phyloP scores from a whole-genome alignment of 2,113 vertebrate species.

The Corythornis madagascariensis region DNA sequence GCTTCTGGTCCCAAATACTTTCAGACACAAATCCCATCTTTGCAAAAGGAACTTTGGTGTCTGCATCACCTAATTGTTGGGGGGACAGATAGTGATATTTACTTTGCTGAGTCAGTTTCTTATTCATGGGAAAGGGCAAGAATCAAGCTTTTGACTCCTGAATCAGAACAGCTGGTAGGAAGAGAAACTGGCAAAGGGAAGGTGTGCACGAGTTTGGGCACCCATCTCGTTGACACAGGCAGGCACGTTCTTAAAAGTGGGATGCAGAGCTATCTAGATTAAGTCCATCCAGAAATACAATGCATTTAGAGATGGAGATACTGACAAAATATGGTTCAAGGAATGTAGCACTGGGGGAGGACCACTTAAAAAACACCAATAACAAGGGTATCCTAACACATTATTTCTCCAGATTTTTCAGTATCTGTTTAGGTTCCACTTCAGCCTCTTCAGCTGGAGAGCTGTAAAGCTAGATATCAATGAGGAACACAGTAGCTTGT shows the following conservation, averaged over 20 bases:
- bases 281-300: background rate
- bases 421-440: background rate
- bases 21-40: background rate
- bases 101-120: background rate
- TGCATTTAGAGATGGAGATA: background rate
- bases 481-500: background rate
- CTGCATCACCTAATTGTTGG: background rate
- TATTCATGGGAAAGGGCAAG: background rate
- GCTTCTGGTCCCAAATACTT: background rate
- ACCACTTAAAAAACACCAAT: background rate
- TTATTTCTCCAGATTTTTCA: background rate
- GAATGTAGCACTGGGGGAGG: background rate
- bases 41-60: background rate
- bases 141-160: background rate
- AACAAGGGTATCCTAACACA: background rate
- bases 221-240: background rate
- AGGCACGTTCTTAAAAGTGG: background rate
- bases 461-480: background rate
- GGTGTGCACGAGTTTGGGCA: background rate
- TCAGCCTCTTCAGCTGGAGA: background rate
- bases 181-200: background rate
- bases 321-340: background rate
- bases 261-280: background rate
- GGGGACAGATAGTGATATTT: background rate
- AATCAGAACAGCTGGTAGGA: background rate